Evolutionary conservation across 1,140 invertebrate genomes (phyloP).

Genomic region (Zaprionus nigranus): DNA sequence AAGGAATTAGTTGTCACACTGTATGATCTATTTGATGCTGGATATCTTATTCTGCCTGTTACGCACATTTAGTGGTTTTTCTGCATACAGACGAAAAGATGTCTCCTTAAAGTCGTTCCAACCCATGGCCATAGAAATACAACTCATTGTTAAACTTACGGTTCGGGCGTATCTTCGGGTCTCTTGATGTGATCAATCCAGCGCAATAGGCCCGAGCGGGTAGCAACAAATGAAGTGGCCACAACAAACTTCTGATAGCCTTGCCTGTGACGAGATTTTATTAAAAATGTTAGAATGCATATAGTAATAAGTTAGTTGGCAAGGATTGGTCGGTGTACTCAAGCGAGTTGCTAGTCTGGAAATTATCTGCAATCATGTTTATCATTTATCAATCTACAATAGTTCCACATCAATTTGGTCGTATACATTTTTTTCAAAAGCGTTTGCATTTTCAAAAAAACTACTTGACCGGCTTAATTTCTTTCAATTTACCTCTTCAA

Average conservation of each 20-base stretch:
- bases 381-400: background rate
- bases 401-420: background rate
- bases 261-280: conserved; percentile 88
- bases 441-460: conserved; percentile 46
- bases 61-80: too few species aligned
- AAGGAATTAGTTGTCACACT: too few species aligned
- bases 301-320: background rate
- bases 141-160: conserved; percentile 85
- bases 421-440: conserved; percentile 28
- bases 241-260: conserved; percentile 94
- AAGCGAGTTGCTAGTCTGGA: background rate
- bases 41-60: too few species aligned
- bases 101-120: too few species aligned
- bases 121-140: background rate
- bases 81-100: too few species aligned
- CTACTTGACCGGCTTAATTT: conserved; percentile 49
- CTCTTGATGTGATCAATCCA: conserved; percentile 90
- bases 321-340: background rate
- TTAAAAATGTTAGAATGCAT: conserved; percentile 24
- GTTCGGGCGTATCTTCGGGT: conserved; percentile 86
- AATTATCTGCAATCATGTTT: background rate
- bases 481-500: conserved; percentile 90
- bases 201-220: conserved; percentile 93
- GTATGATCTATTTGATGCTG: too few species aligned
- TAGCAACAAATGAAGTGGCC: conserved; percentile 93